Percentiles rank a stretch among this genome's conserved stretches.
Evolutionary conservation across 1,140 invertebrate genomes (phyloP).

Genomic region (Orussus abietinus): DNA sequence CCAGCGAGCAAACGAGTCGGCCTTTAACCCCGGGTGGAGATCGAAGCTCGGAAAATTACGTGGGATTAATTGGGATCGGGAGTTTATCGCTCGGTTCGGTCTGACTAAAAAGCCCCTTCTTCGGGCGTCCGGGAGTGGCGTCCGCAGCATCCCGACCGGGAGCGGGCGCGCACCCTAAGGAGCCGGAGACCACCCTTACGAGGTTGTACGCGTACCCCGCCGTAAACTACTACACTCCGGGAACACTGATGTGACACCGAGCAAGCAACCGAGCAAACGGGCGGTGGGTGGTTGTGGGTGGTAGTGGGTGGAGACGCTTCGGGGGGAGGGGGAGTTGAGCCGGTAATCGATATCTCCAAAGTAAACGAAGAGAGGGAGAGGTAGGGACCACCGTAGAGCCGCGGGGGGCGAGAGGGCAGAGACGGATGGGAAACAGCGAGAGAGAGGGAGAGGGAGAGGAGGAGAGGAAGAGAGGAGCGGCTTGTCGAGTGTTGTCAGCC

Average conservation of each 20-base stretch:
- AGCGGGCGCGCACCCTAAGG: no score
- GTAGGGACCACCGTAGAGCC: no score
- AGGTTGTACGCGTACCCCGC: slow-evolving; percentile 26
- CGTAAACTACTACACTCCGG: slow-evolving; percentile 49
- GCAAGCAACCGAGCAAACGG: slow-evolving; percentile 33
- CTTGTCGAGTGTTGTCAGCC: slow-evolving; percentile 47
- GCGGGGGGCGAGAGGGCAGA: slow-evolving; percentile 15
- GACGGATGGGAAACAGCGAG: slow-evolving; percentile 1
- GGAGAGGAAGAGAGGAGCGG: slow-evolving; percentile 16
- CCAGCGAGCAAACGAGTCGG: no score
- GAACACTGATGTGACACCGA: slow-evolving; percentile 45
- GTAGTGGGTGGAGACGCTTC: slow-evolving; percentile 35
- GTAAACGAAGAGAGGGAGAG: slow-evolving; percentile 45
- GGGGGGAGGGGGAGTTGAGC: slow-evolving; percentile 36
- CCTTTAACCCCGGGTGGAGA: no score
- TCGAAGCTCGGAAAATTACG: no score
- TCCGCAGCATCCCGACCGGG: no score
- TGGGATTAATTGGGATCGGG: no score
- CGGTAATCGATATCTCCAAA: slow-evolving; percentile 53
- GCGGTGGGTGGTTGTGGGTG: slow-evolving; percentile 10
- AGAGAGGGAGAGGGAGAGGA: slow-evolving; percentile 9
- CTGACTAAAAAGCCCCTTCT: no score
- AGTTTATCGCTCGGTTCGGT: no score
- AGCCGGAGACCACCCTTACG: slow-evolving; percentile 25
- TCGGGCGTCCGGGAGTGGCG: no score